These are phyloP conservation scores for Carpatolechia fugitivella DNA, from an alignment of 2,888 invertebrate genomes.

Conservation along the genomic window DNA sequence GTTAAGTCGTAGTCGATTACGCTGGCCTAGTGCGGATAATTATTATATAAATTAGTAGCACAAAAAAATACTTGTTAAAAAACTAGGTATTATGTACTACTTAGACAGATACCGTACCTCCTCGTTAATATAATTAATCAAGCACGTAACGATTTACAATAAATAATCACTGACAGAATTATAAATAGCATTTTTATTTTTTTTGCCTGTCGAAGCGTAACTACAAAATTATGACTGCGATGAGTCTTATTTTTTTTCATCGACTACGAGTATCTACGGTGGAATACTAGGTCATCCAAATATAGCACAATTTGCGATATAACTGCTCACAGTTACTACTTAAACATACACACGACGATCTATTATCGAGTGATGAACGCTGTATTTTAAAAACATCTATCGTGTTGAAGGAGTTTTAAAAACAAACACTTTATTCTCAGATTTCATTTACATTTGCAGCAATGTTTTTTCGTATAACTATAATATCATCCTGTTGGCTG, in stretches of 20 bases:
- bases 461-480: no score
- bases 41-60: no score
- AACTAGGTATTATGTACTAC: no score
- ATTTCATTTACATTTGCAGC: no score
- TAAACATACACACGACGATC: background rate
- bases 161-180: no score
- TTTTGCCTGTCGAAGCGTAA: background rate
- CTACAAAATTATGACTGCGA: background rate
- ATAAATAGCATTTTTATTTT: background rate
- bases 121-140: background rate
- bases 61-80: no score
- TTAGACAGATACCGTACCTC: no score
- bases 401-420: background rate
- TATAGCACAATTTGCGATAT: constrained; percentile 5
- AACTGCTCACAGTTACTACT: background rate
- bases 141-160: background rate
- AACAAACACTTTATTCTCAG: background rate
- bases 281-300: background rate
- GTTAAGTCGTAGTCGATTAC: no score
- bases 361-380: background rate
- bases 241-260: background rate
- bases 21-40: no score
- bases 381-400: background rate
- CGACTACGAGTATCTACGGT: background rate
- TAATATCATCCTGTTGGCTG: no score